Conservation (phyloP, 2,888 invertebrate genomes). For the Ditylenchus weischeri region DNA sequence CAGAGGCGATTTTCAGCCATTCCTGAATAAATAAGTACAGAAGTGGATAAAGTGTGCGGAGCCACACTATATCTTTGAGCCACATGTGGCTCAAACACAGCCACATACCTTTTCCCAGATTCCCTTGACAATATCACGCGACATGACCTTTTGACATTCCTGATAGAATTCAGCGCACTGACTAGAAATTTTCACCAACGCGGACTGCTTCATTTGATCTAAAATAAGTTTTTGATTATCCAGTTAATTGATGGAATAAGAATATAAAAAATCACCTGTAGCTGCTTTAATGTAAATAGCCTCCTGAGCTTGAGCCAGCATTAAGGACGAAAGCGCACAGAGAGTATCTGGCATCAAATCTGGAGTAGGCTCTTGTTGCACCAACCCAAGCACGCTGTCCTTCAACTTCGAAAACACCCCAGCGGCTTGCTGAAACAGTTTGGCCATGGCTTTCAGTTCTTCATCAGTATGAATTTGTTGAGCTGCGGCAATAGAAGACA, state of each 20-base stretch:
- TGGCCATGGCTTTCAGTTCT: constrained; percentile 84
- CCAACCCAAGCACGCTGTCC: constrained; percentile 68
- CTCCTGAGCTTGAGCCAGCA: constrained; percentile 98
- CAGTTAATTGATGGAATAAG: not conserved
- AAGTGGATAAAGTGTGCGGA: too few relatives aligned
- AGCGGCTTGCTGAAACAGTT: constrained; percentile 75
- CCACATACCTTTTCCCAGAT: constrained; percentile 81
- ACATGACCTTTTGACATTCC: constrained; percentile 81
- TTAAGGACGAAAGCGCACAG: constrained; percentile 77
- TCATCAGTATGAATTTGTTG: constrained; percentile 85
- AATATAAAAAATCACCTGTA: constrained; percentile 56
- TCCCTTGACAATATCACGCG: constrained; percentile 75
- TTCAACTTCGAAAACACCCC: constrained; percentile 82
- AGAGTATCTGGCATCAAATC: constrained; percentile 90
- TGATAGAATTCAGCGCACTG: constrained; percentile 90
- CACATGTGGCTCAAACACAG: not conserved
- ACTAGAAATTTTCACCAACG: constrained; percentile 84
- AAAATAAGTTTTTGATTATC: constrained; percentile 37
- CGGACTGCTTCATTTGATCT: constrained; percentile 90
- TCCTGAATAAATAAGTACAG: constrained; percentile 62
- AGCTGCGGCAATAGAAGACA: constrained; percentile 70
- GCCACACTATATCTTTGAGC: too few relatives aligned
- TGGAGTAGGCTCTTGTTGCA: constrained; percentile 91
- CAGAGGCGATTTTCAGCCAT: constrained; percentile 67
- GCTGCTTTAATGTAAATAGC: constrained; percentile 87